These are phyloP conservation scores for Nebria ingens DNA, from an alignment of 1,140 invertebrate species.

Conservation along the genomic window DNA sequence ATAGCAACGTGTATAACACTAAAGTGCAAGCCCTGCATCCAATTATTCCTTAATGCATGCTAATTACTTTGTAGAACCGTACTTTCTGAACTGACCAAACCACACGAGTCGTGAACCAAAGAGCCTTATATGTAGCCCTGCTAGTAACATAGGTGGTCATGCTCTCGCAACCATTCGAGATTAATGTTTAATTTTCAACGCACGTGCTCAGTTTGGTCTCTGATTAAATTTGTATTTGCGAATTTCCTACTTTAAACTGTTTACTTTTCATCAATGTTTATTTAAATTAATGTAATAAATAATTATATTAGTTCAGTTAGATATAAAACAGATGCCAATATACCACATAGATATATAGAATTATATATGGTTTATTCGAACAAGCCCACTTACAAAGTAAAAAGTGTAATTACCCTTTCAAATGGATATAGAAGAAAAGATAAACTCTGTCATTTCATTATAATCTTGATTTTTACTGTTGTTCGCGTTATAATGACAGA, in stretches of 20 bases:
- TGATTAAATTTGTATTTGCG: neutral
- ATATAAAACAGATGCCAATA: too few species aligned
- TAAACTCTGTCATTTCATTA: too few species aligned
- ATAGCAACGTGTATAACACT: neutral
- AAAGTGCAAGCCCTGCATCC: neutral
- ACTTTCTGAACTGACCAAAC: conserved; percentile 1
- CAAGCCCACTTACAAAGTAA: too few species aligned
- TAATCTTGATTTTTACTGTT: too few species aligned
- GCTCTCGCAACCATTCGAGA: neutral
- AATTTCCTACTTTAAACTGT: neutral
- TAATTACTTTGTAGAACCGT: conserved; percentile 5
- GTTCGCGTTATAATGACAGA: too few species aligned
- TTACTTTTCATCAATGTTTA: neutral
- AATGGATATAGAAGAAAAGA: too few species aligned
- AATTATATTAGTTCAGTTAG: too few species aligned
- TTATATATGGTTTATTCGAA: too few species aligned
- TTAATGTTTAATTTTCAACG: neutral
- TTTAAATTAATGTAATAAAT: too few species aligned
- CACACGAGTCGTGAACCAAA: neutral
- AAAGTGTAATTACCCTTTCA: too few species aligned
- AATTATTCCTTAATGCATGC: neutral
- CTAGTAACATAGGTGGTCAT: neutral
- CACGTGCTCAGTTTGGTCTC: neutral
- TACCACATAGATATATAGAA: too few species aligned
- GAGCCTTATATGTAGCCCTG: too few species aligned